Evolutionary conservation across 2,888 invertebrate species (phyloP).

Genomic region (Oeneis ivallda): DNA sequence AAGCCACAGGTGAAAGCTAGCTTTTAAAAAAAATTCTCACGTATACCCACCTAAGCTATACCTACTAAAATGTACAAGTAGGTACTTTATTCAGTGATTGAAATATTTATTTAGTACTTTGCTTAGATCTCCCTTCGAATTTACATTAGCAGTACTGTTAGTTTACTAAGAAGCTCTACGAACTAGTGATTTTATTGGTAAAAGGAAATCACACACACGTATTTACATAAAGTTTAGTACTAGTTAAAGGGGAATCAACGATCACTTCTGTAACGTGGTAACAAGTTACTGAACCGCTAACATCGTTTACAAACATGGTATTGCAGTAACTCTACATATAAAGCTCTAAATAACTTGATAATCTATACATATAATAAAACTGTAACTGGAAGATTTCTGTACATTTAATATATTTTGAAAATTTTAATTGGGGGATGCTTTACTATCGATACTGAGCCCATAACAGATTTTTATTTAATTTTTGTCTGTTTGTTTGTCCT

Average conservation of each 20-base stretch:
- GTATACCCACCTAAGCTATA: no score
- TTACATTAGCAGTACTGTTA: slow-evolving; percentile 2
- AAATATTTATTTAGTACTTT: background rate
- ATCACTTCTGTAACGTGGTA: background rate
- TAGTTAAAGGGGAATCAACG: slow-evolving; percentile 3
- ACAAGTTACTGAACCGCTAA: background rate
- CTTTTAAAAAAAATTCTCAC: no score
- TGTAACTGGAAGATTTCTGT: no score
- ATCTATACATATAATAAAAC: no score
- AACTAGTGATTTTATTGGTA: slow-evolving; percentile 9
- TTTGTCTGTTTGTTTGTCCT: no score
- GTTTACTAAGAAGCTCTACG: slow-evolving; percentile 12
- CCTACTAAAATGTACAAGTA: background rate
- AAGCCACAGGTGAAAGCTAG: no score
- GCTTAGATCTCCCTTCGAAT: background rate
- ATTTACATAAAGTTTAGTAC: slow-evolving; percentile 19
- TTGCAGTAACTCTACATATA: background rate
- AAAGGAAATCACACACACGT: slow-evolving; percentile 3
- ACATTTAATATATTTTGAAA: no score
- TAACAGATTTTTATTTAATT: no score
- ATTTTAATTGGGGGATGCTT: no score
- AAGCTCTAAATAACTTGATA: no score
- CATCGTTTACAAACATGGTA: slow-evolving; percentile 1
- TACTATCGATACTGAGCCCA: no score
- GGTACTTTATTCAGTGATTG: background rate